Evolutionary conservation across 2,113 vertebrate genomes (phyloP).

Genomic region (Columba livia): DNA sequence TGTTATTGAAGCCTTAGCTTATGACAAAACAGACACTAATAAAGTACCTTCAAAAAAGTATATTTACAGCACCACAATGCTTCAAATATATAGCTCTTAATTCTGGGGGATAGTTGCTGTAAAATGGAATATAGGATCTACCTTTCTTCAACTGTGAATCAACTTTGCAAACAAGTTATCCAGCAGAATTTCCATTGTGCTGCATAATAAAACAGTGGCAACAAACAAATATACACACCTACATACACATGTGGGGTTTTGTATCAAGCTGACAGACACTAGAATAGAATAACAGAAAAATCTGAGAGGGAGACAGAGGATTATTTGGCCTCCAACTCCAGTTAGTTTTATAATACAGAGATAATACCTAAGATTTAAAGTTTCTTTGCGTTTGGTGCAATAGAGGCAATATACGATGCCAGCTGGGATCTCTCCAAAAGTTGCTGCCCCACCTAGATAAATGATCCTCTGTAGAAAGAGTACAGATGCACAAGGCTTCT

Average conservation of each 20-base stretch:
- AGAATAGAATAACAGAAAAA: slow-evolving; percentile 31
- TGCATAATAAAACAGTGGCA: background rate
- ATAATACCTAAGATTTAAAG: background rate
- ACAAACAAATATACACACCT: background rate
- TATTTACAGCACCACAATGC: background rate
- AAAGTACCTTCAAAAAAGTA: slow-evolving; percentile 54
- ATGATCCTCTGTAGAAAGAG: background rate
- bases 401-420: background rate
- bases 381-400: slow-evolving; percentile 39
- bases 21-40: slow-evolving; percentile 41
- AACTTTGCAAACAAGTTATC: background rate
- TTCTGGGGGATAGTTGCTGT: background rate
- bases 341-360: background rate
- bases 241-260: background rate
- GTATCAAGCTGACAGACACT: background rate
- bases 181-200: background rate
- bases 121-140: background rate
- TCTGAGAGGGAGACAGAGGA: background rate
- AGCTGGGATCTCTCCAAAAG: slow-evolving; percentile 38
- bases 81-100: background rate
- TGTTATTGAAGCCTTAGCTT: slow-evolving; percentile 45
- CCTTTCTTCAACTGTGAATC: slow-evolving; percentile 17
- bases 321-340: slow-evolving; percentile 33
- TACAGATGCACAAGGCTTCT: background rate
- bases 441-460: background rate